These are phyloP conservation scores for Drosophila testacea DNA, from an alignment of 2,888 invertebrate genomes.

Conservation along the genomic window DNA sequence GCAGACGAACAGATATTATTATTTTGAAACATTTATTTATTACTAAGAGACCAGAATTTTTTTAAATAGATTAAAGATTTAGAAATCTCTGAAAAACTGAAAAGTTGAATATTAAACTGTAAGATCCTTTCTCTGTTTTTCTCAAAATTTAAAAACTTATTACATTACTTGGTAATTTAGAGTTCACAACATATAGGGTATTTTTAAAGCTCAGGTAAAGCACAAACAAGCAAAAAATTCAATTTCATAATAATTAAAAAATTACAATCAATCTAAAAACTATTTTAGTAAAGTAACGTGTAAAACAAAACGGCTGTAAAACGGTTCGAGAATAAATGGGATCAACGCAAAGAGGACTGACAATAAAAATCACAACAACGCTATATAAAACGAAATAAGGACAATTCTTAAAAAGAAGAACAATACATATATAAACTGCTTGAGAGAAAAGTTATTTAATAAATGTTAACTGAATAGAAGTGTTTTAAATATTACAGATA, in stretches of 20 bases:
- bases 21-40: no score
- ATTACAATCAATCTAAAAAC: neutral
- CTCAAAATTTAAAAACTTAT: no score
- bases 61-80: no score
- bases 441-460: neutral
- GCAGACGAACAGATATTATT: no score
- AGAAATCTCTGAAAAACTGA: no score
- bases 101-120: no score
- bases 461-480: neutral
- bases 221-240: neutral
- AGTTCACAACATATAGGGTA: no score
- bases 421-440: no score
- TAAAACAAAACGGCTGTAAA: constrained; percentile 2
- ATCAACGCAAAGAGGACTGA: constrained; percentile 2
- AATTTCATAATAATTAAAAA: neutral
- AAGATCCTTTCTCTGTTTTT: no score
- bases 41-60: no score
- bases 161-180: no score
- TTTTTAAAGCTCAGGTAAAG: neutral
- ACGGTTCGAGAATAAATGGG: neutral
- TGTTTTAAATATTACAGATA: neutral
- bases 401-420: no score
- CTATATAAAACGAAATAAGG: neutral
- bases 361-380: neutral
- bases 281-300: neutral